Evolutionary conservation across 2,797 vertebrate genomes (phyloP), one percentile per base, ranked within the genome.

Genomic region (Capromys pilorides): DNA sequence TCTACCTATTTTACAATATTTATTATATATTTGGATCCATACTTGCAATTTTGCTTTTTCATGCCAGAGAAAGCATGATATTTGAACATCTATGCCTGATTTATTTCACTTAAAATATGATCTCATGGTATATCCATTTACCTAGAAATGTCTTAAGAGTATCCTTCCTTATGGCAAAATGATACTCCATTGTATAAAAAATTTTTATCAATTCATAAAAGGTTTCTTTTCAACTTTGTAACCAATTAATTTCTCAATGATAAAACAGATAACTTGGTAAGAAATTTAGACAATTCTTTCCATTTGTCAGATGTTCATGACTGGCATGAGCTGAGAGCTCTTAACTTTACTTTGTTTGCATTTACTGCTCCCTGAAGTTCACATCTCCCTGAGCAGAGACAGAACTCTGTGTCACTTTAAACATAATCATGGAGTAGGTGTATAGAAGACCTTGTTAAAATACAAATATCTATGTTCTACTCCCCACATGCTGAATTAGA

Each of bases 261-360:
- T 88, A 39, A 94, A 86, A 90, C 18, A 54, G 31, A 88, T 94
- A 85, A 67, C 19, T 16, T 81, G 4, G 31, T 64, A 57, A 92
- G 67, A 93, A 95, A 78, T 71, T 75, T 77, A 5, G 71, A 28
- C 1, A 1, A 89, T 82, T 78, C 33, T 51, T 19, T 90, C 91
- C n/a, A 93, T 93, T 90, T 92, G 45, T 88, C 24, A 86, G 33
- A 66, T 77, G 36, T 90, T 75, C 92, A 16, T 85, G 49, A 71
- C 94, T 69, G 51, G 41, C 39, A 16, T 0, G 0, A 62, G 18
- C 31, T 33, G 31, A 62, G 41, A 89, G 7, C 19, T 64, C n/a
- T 81, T 71, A 33, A 73, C 49, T 69, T 75, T 89, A n/a, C 6
- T 87, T 31, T 64, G 77, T 21, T 49, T 86, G 31, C 39, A 33